These are phyloP conservation scores for Clarias macrocephalus DNA, from an alignment of 2,113 vertebrate genomes.

Conservation along the genomic window DNA sequence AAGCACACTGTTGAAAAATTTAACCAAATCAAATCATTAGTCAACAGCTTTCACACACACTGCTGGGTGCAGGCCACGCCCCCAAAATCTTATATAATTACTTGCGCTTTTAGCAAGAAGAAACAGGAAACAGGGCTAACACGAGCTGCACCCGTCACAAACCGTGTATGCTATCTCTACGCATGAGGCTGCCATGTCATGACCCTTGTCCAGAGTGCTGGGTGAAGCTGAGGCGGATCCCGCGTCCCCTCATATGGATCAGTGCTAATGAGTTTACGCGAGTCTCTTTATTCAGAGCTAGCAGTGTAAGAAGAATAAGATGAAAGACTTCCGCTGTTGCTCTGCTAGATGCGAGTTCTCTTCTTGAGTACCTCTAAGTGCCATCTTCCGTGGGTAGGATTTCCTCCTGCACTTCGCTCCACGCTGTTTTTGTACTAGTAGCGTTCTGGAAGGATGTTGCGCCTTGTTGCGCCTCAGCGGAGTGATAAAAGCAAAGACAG, in stretches of 20 bases:
- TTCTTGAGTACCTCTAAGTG: slow-evolving; percentile 3
- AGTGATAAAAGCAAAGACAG: not conserved
- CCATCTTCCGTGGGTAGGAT: slow-evolving; percentile 25
- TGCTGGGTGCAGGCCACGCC: not conserved
- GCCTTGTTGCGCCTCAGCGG: not conserved
- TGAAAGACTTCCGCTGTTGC: not conserved
- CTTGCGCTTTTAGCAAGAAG: not conserved
- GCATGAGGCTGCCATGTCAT: not conserved
- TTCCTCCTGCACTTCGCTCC: slow-evolving; percentile 19
- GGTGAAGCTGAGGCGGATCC: not conserved
- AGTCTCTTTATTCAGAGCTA: not conserved
- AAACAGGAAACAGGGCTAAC: not conserved
- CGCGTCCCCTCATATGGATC: no score
- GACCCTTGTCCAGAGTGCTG: not conserved
- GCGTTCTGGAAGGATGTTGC: slow-evolving; percentile 7
- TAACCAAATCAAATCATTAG: no score
- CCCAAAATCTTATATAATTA: not conserved
- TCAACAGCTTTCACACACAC: no score
- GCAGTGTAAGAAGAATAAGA: not conserved
- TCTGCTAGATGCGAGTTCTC: not conserved
- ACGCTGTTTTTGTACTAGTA: not conserved
- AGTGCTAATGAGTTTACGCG: not conserved
- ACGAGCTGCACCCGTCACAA: not conserved
- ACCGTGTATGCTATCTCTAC: not conserved
- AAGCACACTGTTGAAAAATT: no score